These are phyloP conservation scores for Cydia pomonella DNA, from an alignment of 1,140 invertebrate species.

Conservation along the genomic window DNA sequence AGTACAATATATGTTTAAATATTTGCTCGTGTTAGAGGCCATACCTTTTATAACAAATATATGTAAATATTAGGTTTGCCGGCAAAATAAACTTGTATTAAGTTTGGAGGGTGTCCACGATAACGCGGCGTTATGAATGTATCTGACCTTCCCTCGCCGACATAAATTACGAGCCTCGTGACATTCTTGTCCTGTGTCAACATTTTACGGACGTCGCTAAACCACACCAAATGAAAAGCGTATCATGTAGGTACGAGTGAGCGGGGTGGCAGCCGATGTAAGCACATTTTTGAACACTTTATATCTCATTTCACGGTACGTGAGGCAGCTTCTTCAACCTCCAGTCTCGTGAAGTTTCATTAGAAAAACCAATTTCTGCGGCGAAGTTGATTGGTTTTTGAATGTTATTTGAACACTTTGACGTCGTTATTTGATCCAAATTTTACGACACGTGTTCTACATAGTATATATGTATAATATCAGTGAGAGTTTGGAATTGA, in stretches of 20 bases:
- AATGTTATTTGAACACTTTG: slow-evolving; percentile 48
- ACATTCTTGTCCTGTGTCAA: slow-evolving; percentile 19
- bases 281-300: slow-evolving; percentile 71
- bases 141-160: slow-evolving; percentile 4
- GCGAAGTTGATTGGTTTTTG: slow-evolving; percentile 60
- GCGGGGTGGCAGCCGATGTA: slow-evolving; percentile 47
- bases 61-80: background rate
- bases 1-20: no score
- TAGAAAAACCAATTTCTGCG: slow-evolving; percentile 65
- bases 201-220: slow-evolving; percentile 28
- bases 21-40: no score
- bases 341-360: slow-evolving; percentile 46
- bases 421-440: slow-evolving; percentile 22
- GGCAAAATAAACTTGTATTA: slow-evolving; percentile 1
- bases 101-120: background rate
- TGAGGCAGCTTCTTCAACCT: slow-evolving; percentile 48
- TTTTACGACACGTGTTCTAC: background rate
- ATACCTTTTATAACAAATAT: no score
- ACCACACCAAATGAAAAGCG: slow-evolving; percentile 46
- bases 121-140: background rate
- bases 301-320: slow-evolving; percentile 75
- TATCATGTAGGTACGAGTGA: slow-evolving; percentile 40
- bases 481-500: background rate
- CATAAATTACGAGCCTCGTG: slow-evolving; percentile 1
- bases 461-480: background rate